Percentiles rank a stretch among this genome's conserved stretches.
These are phyloP conservation scores for Saiga tatarica DNA, from an alignment of 2,113 vertebrate genomes.

Conservation along the genomic window DNA sequence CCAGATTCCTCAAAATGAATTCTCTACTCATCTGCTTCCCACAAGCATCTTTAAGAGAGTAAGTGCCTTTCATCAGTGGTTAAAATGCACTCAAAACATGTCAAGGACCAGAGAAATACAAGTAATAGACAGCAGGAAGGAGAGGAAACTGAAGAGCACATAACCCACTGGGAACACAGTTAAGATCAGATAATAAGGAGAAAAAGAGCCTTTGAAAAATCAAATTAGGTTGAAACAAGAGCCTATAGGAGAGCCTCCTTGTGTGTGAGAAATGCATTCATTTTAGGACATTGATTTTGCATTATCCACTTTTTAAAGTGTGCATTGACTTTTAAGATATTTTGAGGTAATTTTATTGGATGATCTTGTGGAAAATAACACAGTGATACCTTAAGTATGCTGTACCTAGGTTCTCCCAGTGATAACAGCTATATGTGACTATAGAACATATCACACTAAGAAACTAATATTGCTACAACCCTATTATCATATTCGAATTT, in stretches of 20 bases:
- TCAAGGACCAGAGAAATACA: conserved; percentile 13
- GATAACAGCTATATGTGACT: not conserved
- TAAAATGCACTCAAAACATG: conserved; percentile 18
- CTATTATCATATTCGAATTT: not conserved
- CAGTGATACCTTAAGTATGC: not conserved
- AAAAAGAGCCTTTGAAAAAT: not conserved
- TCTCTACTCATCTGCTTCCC: not conserved
- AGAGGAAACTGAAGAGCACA: not conserved
- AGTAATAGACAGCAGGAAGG: not conserved
- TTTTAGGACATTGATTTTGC: not conserved
- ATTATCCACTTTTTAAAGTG: not conserved
- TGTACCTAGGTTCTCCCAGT: not conserved
- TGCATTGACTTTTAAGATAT: not conserved
- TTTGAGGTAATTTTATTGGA: not conserved
- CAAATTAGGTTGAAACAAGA: not conserved
- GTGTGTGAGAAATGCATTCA: not conserved
- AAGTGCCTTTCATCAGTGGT: conserved; percentile 15
- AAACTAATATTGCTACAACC: not conserved
- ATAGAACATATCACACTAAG: not conserved
- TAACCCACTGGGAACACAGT: not conserved
- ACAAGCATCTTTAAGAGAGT: conserved; percentile 1
- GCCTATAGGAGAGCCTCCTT: not conserved
- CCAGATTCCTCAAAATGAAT: not conserved
- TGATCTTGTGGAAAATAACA: not conserved
- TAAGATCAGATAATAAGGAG: not conserved